phyloP scores from a whole-genome alignment of 1,140 invertebrate species.

The Bombus polaris region DNA sequence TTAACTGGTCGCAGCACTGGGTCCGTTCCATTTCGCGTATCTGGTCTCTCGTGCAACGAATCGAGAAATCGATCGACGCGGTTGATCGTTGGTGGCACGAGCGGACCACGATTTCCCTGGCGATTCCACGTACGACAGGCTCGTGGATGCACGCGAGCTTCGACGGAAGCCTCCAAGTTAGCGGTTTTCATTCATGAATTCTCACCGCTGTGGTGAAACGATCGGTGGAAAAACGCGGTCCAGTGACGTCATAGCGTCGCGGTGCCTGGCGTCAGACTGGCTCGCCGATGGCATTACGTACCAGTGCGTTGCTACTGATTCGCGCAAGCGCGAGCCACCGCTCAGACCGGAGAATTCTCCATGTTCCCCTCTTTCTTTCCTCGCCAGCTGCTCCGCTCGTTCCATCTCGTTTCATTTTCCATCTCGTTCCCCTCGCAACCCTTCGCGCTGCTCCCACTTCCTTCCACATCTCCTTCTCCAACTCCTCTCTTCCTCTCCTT shows the following conservation, averaged over 20 bases:
- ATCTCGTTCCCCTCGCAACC: neutral
- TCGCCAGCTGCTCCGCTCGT: neutral
- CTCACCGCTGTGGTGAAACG: slow-evolving; percentile 59
- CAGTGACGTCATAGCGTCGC: slow-evolving; percentile 80
- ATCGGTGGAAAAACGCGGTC: slow-evolving; percentile 67
- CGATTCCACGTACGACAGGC: neutral
- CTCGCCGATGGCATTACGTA: slow-evolving; percentile 63
- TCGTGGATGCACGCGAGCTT: slow-evolving; percentile 26
- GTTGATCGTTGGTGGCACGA: neutral
- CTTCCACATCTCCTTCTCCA: neutral
- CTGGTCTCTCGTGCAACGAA: neutral
- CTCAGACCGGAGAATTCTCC: slow-evolving; percentile 58
- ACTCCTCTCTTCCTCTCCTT: neutral
- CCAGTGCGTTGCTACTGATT: slow-evolving; percentile 55
- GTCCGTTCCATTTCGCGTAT: slow-evolving; percentile 16
- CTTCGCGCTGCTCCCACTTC: neutral
- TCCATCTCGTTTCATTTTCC: neutral
- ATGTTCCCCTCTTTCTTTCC: slow-evolving; percentile 18
- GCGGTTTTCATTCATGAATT: slow-evolving; percentile 75
- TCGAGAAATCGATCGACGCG: slow-evolving; percentile 43
- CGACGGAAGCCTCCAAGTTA: neutral
- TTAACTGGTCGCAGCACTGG: neutral
- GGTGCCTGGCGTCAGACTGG: slow-evolving; percentile 81
- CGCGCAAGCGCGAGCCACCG: slow-evolving; percentile 60
- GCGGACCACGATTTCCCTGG: slow-evolving; percentile 1